Conservation (phyloP, 1,140 invertebrate species). For the Ephestia elutella region DNA sequence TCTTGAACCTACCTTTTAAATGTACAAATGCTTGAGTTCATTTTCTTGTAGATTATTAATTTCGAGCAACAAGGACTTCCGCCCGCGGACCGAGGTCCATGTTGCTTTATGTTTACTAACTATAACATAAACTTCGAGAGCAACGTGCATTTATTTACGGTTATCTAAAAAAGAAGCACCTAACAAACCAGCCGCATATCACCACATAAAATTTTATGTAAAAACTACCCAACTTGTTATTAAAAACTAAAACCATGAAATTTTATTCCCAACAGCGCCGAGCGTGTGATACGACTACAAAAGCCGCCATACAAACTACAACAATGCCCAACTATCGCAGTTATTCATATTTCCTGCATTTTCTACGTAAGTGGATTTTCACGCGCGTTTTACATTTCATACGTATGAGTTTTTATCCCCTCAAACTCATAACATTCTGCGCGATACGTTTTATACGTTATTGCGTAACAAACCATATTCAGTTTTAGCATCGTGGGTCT, state of each 20-base stretch:
- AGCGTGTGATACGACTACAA: neutral
- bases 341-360: slow-evolving; percentile 8
- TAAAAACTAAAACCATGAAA: slow-evolving; percentile 1
- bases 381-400: slow-evolving; percentile 2
- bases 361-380: slow-evolving; percentile 10
- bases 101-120: no score
- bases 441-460: neutral
- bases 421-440: neutral
- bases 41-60: no score
- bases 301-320: neutral
- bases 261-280: neutral
- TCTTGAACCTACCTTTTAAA: no score
- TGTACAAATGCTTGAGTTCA: no score
- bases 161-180: no score
- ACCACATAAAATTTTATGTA: neutral
- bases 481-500: no score
- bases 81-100: no score
- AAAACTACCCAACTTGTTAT: neutral
- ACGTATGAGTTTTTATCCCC: neutral
- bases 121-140: no score
- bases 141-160: no score
- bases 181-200: neutral
- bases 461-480: no score
- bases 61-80: no score
- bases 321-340: slow-evolving; percentile 4